Percentiles rank a stretch among this genome's conserved stretches.
Evolutionary conservation across 2,888 invertebrate genomes (phyloP).

Genomic region (Macaria notata): DNA sequence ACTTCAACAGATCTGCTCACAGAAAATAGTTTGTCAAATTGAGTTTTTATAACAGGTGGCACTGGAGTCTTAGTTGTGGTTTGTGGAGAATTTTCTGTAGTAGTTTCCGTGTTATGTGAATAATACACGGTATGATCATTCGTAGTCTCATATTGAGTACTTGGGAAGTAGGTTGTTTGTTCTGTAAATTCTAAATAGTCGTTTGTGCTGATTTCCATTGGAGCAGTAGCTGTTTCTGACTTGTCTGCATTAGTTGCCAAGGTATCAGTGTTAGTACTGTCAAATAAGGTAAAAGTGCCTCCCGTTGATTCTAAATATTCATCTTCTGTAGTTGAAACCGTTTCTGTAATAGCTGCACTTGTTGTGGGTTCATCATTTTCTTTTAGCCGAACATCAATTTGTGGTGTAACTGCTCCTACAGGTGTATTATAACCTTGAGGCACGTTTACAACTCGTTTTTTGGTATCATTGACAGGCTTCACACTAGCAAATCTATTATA

Average conservation of each 20-base stretch:
- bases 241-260: conserved; percentile 51
- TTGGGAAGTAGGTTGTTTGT: conserved; percentile 55
- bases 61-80: conserved; percentile 46
- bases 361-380: conserved; percentile 47
- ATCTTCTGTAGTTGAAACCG: conserved; percentile 56
- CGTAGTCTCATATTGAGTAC: conserved; percentile 47
- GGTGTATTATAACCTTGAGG: conserved; percentile 63
- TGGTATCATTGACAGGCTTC: conserved; percentile 55
- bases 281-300: conserved; percentile 44
- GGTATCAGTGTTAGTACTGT: conserved; percentile 47
- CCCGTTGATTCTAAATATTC: conserved; percentile 67
- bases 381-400: conserved; percentile 37
- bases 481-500: conserved; percentile 58
- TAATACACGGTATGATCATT: conserved; percentile 45
- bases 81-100: conserved; percentile 39
- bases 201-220: conserved; percentile 64
- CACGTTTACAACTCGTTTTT: conserved; percentile 72
- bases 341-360: conserved; percentile 40
- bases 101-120: conserved; percentile 35
- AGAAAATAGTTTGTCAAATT: conserved; percentile 84
- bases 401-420: conserved; percentile 28
- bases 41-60: conserved; percentile 68
- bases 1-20: conserved; percentile 87
- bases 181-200: conserved; percentile 68
- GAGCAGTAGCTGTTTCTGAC: conserved; percentile 52